Evolutionary conservation across 2,113 vertebrate species (phyloP), one percentile per base, ranked within the genome.

Genomic region (Callipepla californica): DNA sequence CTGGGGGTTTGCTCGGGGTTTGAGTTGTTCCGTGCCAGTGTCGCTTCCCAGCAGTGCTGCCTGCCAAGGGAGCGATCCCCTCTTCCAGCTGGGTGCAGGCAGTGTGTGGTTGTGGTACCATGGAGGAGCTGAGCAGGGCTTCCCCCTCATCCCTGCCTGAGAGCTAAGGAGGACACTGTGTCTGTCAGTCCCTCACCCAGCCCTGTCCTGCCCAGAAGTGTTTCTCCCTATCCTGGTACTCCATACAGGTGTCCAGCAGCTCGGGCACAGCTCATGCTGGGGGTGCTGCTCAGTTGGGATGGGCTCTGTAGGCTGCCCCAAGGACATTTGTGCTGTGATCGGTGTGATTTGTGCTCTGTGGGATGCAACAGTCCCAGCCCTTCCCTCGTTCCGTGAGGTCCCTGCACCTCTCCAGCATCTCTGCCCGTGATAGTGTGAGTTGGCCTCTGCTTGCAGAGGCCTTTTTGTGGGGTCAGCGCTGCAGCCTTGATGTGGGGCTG

Each of bases 281-380:
- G 21, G 47, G 66, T 2, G 25, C 21, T 62, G 36, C 61, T 62
- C 25, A 11, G 61, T 17, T 38, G 7, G 16, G 45, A 36, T 21
- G 73, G 47, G 38, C 58, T 83, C 40, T 3, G 9, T 44, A 13
- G 6, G 23, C 45, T 21, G 50, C 22, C 13, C 3, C 2, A 8
- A 1, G 40, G 4, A 26, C 55, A 6, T 59, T 22, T 75, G 55
- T 7, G 30, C 57, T 28, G 23, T 38, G 42, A 16, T 15, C 1
- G 5, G 2, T 0, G 1, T 40, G 50, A 38, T 17, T 25, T 48
- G 36, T 26, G 65, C n/a, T n/a, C 19, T 58, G 57, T 18, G 57
- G 20, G 57, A 13, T 21, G 20, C 11, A n/a, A 22, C 12, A 13
- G 34, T 22, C 57, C 32, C 57, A 58, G 57, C 57, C 57, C 32